Conservation (phyloP, 2,797 vertebrate genomes). For the Tolypeutes matacus region DNA sequence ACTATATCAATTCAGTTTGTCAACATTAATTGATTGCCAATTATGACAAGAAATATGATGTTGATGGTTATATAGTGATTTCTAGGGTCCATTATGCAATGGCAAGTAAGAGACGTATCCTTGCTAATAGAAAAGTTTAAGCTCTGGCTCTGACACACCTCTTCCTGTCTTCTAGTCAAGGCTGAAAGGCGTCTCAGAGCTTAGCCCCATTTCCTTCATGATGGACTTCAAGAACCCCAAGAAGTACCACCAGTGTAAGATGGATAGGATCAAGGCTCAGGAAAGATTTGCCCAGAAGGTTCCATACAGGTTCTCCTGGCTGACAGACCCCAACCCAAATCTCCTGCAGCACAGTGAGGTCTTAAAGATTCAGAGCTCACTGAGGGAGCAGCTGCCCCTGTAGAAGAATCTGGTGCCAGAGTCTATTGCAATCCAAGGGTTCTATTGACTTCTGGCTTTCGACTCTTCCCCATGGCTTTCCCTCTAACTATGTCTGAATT, state of each 20-base stretch:
- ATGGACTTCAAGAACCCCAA: neutral
- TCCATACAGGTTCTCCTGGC: slow-evolving; percentile 64
- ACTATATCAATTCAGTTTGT: neutral
- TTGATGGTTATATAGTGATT: no score
- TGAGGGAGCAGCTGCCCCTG: no score
- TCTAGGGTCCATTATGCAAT: neutral
- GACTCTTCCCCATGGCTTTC: no score
- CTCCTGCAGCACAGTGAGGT: no score
- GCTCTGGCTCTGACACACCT: neutral
- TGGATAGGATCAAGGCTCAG: neutral
- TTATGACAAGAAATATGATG: neutral
- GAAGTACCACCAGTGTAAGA: neutral
- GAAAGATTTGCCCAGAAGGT: slow-evolving; percentile 65
- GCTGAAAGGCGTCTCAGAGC: neutral
- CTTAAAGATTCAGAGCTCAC: no score
- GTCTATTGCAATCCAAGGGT: no score
- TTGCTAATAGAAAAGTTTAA: neutral
- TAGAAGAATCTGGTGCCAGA: no score
- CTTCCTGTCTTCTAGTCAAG: slow-evolving; percentile 11
- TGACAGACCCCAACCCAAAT: no score
- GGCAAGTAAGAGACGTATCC: neutral
- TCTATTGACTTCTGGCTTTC: no score
- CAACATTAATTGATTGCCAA: neutral
- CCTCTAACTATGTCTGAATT: no score
- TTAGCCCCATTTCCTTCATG: neutral